A percentile compares a stretch with the other conserved stretches of the same genome.
phyloP scores from a whole-genome alignment of 2,888 invertebrate species.

The Agrotis exclamationis region DNA sequence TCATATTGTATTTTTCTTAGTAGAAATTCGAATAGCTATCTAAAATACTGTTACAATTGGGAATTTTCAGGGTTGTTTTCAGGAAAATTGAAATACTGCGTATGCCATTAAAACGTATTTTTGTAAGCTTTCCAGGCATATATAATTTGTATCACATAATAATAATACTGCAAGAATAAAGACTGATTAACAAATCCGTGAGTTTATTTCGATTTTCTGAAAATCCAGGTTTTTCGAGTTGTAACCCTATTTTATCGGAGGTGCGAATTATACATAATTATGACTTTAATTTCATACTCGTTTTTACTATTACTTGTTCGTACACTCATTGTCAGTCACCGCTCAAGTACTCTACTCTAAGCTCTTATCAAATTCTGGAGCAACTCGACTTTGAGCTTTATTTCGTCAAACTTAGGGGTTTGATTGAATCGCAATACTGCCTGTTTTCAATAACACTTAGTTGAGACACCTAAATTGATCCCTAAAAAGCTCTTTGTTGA shows the following conservation, averaged over 20 bases:
- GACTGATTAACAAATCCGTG: too few relatives aligned
- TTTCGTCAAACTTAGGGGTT: slow-evolving; percentile 1
- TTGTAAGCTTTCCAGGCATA: too few relatives aligned
- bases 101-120: too few relatives aligned
- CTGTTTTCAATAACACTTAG: neutral
- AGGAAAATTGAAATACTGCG: neutral
- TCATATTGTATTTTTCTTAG: slow-evolving; percentile 3
- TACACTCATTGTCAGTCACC: slow-evolving; percentile 34
- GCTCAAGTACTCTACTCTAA: slow-evolving; percentile 21
- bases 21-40: neutral
- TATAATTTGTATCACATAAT: too few relatives aligned
- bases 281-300: slow-evolving; percentile 15
- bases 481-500: neutral
- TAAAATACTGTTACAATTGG: slow-evolving; percentile 1
- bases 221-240: too few relatives aligned
- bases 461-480: neutral
- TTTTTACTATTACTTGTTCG: neutral
- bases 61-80: neutral
- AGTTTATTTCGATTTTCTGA: too few relatives aligned
- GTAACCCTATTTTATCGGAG: too few relatives aligned
- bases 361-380: slow-evolving; percentile 24
- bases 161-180: too few relatives aligned
- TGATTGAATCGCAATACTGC: slow-evolving; percentile 4
- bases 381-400: slow-evolving; percentile 7
- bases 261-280: too few relatives aligned